A percentile compares a stretch with the other conserved stretches of the same genome.
These are phyloP conservation scores for Galaxias olidus DNA, from an alignment of 2,797 vertebrate species.

Conservation along the genomic window DNA sequence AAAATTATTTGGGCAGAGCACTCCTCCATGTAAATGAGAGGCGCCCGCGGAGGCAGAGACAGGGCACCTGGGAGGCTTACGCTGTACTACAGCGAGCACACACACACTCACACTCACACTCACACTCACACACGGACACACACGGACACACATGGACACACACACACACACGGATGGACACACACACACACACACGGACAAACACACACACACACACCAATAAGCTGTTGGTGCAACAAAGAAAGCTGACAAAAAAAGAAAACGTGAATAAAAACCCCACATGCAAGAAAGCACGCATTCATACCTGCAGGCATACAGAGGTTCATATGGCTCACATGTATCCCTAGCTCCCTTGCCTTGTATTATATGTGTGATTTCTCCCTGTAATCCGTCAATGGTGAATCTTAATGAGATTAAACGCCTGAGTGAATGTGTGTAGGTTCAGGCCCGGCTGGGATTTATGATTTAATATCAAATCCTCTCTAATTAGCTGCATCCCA, in stretches of 20 bases:
- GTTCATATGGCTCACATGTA: constrained; percentile 25
- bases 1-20: constrained; percentile 33
- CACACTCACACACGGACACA: neutral
- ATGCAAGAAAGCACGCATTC: neutral
- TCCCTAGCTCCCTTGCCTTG: constrained; percentile 39
- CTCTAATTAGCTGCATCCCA: constrained; percentile 66
- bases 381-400: constrained; percentile 66
- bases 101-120: neutral
- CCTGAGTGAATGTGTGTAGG: constrained; percentile 55
- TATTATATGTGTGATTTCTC: constrained; percentile 60
- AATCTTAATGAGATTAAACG: constrained; percentile 68
- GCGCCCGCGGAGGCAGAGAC: too few species aligned
- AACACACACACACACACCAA: neutral
- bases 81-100: neutral
- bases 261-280: constrained; percentile 12
- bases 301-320: neutral
- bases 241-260: neutral
- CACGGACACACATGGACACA: too few species aligned
- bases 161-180: neutral
- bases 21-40: constrained; percentile 22
- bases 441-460: constrained; percentile 60
- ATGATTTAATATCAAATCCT: constrained; percentile 68
- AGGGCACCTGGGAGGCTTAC: too few species aligned
- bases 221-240: neutral
- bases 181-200: neutral